Conservation (phyloP, 2,113 vertebrate species). For the Scatophagus argus region DNA sequence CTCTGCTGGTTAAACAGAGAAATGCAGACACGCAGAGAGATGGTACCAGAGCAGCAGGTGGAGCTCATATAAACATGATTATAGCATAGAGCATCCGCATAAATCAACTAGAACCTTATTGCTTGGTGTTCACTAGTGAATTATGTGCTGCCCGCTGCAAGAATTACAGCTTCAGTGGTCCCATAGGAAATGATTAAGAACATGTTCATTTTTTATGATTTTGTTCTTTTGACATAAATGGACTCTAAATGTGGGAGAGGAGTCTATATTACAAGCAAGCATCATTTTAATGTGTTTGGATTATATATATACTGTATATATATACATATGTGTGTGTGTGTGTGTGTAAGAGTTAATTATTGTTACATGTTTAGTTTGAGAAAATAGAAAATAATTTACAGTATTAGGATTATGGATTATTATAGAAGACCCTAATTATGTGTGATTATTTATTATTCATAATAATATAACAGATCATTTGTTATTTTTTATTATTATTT, state of each 20-base stretch:
- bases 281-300: not conserved
- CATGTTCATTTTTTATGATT: not conserved
- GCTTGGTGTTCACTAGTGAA: not conserved
- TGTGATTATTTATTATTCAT: not conserved
- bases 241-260: not conserved
- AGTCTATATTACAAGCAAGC: not conserved
- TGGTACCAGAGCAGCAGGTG: not conserved
- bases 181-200: not conserved
- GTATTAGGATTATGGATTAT: not conserved
- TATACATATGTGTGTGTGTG: too few species aligned
- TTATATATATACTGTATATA: too few species aligned
- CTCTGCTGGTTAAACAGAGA: constrained; percentile 75
- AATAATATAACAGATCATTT: too few species aligned
- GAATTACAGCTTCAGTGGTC: not conserved
- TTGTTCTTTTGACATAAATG: not conserved
- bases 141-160: not conserved
- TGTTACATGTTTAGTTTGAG: not conserved
- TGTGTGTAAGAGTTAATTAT: too few species aligned
- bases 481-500: not conserved
- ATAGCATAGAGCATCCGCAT: not conserved
- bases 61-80: not conserved
- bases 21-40: constrained; percentile 38
- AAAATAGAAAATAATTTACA: not conserved
- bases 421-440: not conserved
- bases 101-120: not conserved